Conservation (phyloP, 2,113 vertebrate genomes). For the Macrotus californicus region DNA sequence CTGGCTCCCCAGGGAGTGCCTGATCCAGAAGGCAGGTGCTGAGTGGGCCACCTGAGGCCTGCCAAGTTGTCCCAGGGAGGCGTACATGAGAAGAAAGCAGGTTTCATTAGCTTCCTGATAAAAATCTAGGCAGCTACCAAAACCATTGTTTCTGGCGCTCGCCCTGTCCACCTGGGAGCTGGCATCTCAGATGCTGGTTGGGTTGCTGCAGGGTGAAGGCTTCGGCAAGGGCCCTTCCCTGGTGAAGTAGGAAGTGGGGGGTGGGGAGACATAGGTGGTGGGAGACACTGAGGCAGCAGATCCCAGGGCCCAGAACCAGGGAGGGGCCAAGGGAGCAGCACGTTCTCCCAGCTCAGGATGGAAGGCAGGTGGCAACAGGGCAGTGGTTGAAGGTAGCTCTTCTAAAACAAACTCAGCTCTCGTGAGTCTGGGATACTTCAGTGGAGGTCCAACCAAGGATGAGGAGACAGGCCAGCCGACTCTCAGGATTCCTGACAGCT, state of each 20-base stretch:
- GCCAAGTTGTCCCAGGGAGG: neutral
- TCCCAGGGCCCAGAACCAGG: neutral
- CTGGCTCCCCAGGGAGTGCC: neutral
- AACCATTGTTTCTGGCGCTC: neutral
- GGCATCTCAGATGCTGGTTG: neutral
- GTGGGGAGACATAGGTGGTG: neutral
- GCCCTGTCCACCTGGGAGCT: neutral
- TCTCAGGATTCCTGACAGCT: neutral
- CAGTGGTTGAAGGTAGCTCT: neutral
- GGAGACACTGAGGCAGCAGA: neutral
- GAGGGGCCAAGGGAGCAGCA: too few species aligned
- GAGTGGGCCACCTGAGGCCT: neutral
- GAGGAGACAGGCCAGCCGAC: neutral
- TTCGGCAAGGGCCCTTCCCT: neutral
- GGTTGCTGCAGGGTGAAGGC: neutral
- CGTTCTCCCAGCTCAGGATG: neutral
- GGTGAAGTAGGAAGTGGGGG: neutral
- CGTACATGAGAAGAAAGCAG: neutral
- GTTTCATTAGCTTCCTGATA: conserved; percentile 1
- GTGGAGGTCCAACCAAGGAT: neutral
- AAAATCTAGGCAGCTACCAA: neutral
- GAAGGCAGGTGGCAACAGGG: neutral
- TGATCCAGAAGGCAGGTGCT: conserved; percentile 2
- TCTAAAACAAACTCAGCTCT: neutral
- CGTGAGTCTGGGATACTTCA: neutral